Conservation (phyloP, 2,888 invertebrate species). For the Zaprionus bogoriensis region DNA sequence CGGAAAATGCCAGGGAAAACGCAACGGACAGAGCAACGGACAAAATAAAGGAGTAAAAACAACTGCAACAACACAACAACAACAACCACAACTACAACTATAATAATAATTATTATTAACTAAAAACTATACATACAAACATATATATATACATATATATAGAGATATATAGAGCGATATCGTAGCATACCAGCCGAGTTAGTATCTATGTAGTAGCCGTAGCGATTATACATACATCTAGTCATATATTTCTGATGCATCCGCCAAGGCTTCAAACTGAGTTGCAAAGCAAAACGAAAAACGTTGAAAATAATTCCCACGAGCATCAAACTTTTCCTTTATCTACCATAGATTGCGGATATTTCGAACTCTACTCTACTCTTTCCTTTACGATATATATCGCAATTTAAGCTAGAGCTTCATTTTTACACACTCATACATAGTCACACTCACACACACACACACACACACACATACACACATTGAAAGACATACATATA, state of each 20-base stretch:
- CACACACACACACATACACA: constrained; percentile 15
- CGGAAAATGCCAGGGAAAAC: constrained; percentile 29
- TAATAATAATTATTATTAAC: constrained; percentile 49
- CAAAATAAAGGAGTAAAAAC: constrained; percentile 8
- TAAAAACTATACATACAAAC: constrained; percentile 49
- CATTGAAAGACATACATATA: constrained; percentile 46
- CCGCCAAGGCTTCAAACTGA: constrained; percentile 57
- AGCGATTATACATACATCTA: constrained; percentile 69
- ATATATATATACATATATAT: constrained; percentile 40
- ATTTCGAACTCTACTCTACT: constrained; percentile 19
- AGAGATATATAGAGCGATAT: constrained; percentile 39
- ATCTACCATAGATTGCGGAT: no score
- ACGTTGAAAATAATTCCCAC: no score
- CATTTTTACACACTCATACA: no score
- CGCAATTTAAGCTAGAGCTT: no score
- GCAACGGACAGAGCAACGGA: no score
- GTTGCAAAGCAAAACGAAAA: constrained; percentile 67
- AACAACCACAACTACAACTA: constrained; percentile 24
- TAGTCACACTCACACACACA: constrained; percentile 43
- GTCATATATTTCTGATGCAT: constrained; percentile 69
- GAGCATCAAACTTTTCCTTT: no score
- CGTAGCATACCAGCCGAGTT: constrained; percentile 13
- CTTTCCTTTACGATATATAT: constrained; percentile 9
- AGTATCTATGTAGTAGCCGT: constrained; percentile 44
- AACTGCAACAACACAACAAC: constrained; percentile 13